Evolutionary conservation across 1,140 invertebrate genomes (phyloP), one percentile per base, ranked within the genome.

Genomic region (Sinonovacula constricta): DNA sequence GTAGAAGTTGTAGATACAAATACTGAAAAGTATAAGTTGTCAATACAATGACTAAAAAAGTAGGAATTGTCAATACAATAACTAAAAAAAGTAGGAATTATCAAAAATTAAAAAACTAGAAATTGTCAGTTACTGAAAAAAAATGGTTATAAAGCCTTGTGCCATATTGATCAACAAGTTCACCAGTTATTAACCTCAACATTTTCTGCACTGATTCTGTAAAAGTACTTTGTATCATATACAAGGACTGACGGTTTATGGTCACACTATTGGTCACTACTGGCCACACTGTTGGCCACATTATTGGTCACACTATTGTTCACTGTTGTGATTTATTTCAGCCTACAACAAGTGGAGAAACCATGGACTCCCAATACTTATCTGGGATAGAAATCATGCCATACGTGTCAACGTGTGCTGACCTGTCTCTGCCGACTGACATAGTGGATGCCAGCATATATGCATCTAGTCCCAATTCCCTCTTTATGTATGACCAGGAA

Each of bases 401-500:
- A 30, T 67, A 54, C 49, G 28, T 76, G 31, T 24, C 57, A 51
- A 76, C 72, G 10, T 76, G 72, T 67, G 72, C 49, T 45, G 79
- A 80, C 2, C 54, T 72, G 33, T 45, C 65, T 4, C 28, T 71
- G 3, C 67, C 74, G 0, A 74, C 76, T 5, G 80, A 79, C 49
- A 56, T 74, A 24, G 28, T 78, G 22, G 81, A 81, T 65, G 59
- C 76, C n/a, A 71, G 79, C 18, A 79, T 83, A 0, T 85, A 84
- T 75, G 86, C 88, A 22, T 84, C 82, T 24, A 89, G 88, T 80
- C 88, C 88, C 49, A 88, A 88, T 65, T 88, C 87, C 1, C 69
- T 86, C 18, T 84, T 79, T 68, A 86, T 89, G 81, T 89, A 88
- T 80, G 88, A 89, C 49, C 87, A 88, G 53, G 88, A 89, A 57